Evolutionary conservation across 2,797 vertebrate species (phyloP).

Genomic region (Phoeniculus purpureus): DNA sequence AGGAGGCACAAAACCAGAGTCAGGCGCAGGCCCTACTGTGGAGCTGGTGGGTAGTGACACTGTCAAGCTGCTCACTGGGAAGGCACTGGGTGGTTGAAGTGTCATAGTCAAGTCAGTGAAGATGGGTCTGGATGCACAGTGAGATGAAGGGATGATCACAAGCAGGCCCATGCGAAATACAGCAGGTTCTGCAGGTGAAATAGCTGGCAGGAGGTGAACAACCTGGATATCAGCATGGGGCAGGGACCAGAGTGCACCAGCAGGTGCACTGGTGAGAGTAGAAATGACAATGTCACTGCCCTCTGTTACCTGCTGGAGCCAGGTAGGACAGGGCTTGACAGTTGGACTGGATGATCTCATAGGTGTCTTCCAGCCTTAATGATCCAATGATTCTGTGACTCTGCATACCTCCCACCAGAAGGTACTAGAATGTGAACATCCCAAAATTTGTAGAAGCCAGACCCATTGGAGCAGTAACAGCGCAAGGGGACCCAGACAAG

Average conservation of each 20-base stretch:
- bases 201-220: not conserved
- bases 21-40: conserved; percentile 29
- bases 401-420: too few species aligned
- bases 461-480: too few species aligned
- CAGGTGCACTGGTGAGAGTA: rapidly evolving
- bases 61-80: not conserved
- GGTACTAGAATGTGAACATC: too few species aligned
- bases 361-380: too few species aligned
- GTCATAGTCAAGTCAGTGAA: rapidly evolving
- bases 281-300: not conserved
- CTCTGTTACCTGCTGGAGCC: not conserved
- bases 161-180: not conserved
- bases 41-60: not conserved
- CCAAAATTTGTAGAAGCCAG: too few species aligned
- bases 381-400: too few species aligned
- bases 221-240: rapidly evolving
- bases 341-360: too few species aligned
- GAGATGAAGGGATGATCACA: not conserved
- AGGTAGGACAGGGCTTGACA: not conserved
- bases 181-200: not conserved
- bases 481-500: too few species aligned
- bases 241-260: not conserved
- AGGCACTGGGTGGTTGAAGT: not conserved
- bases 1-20: conserved; percentile 50
- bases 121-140: not conserved